Conservation (phyloP, 2,797 vertebrate species). For the Mormyrops attenuatus region DNA sequence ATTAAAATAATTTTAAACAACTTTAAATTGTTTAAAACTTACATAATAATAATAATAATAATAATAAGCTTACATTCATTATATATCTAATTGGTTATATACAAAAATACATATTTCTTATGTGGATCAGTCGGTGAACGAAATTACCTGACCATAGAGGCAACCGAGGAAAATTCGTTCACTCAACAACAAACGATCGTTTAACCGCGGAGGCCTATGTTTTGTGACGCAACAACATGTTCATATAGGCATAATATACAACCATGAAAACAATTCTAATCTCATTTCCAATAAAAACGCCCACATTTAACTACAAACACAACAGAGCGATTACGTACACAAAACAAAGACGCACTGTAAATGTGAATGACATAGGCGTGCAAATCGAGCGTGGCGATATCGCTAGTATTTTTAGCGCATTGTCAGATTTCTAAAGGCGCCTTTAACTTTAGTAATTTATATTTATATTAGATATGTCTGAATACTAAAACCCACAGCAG, state of each 20-base stretch:
- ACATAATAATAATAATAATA: neutral
- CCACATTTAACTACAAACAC: neutral
- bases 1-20: neutral
- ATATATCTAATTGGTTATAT: neutral
- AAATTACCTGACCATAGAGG: neutral
- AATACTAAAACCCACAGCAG: neutral
- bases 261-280: neutral
- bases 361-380: neutral
- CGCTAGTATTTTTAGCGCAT: neutral
- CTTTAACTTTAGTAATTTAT: neutral
- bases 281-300: neutral
- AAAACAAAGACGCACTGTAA: neutral
- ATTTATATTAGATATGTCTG: neutral
- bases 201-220: neutral
- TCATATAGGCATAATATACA: neutral
- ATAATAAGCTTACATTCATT: neutral
- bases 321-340: neutral
- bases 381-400: neutral
- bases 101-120: neutral
- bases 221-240: neutral
- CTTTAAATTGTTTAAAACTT: neutral
- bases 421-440: neutral
- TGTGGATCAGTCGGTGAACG: neutral
- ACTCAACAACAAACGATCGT: neutral
- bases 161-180: neutral